These are phyloP conservation scores for Fulica atra DNA, from an alignment of 2,113 vertebrate genomes.

Conservation along the genomic window DNA sequence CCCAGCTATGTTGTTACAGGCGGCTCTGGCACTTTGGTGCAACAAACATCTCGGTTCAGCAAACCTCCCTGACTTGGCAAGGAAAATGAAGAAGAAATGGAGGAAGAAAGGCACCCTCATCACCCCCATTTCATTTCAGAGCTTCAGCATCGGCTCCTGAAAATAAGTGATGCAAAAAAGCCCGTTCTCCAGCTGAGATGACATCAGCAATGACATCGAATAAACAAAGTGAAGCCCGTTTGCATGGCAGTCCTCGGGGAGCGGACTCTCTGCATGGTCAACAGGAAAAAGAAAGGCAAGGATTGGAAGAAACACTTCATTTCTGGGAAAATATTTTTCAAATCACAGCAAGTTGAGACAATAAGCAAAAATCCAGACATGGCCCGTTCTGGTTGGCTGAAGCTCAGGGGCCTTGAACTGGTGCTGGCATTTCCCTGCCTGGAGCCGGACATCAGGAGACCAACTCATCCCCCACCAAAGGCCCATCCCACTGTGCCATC, in stretches of 20 bases:
- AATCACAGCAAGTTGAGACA: not conserved
- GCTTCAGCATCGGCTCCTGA: not conserved
- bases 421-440: not conserved
- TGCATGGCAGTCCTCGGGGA: rapidly evolving
- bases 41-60: not conserved
- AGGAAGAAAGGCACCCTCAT: not conserved
- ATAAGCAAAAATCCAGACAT: not conserved
- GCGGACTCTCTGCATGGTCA: not conserved
- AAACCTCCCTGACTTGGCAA: not conserved
- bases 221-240: not conserved
- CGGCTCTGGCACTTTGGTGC: not conserved
- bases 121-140: not conserved
- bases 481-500: rapidly evolving
- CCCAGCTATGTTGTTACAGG: not conserved
- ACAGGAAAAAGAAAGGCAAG: not conserved
- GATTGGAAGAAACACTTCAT: not conserved
- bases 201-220: not conserved
- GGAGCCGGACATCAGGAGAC: not conserved
- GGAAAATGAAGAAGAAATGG: not conserved
- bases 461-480: not conserved
- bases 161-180: not conserved
- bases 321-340: not conserved
- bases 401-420: not conserved
- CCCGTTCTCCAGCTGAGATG: not conserved
- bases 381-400: not conserved